phyloP scores from a whole-genome alignment of 2,888 invertebrate species.

The Thyatira batis region DNA sequence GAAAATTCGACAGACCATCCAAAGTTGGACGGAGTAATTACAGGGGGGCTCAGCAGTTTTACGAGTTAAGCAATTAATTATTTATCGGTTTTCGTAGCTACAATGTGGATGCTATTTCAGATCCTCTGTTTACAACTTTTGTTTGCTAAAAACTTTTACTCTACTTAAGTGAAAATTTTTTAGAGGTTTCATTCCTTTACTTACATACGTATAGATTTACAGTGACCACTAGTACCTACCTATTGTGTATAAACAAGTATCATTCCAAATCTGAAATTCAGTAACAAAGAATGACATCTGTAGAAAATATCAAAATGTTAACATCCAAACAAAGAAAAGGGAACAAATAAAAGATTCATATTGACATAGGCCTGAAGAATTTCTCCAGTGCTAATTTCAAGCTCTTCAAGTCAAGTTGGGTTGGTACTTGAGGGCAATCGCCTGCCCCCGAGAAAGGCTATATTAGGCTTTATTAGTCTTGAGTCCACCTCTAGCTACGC shows the following conservation, averaged over 20 bases:
- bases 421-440: conserved; percentile 65
- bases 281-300: neutral
- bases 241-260: too few species aligned
- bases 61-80: conserved; percentile 1
- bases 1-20: conserved; percentile 16
- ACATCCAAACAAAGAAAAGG: conserved; percentile 14
- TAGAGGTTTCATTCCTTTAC: neutral
- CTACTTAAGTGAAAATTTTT: neutral
- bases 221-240: too few species aligned
- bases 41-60: neutral
- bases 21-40: conserved; percentile 2
- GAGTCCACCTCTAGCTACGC: conserved; percentile 44
- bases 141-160: neutral
- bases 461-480: conserved; percentile 57
- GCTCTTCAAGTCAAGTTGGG: conserved; percentile 46
- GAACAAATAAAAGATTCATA: conserved; percentile 19
- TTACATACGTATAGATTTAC: too few species aligned
- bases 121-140: neutral
- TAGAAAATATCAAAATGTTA: conserved; percentile 24
- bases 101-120: neutral
- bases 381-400: conserved; percentile 68
- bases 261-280: neutral
- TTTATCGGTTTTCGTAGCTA: neutral
- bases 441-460: conserved; percentile 45
- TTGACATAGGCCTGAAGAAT: conserved; percentile 18